Evolutionary conservation across 2,113 vertebrate genomes (phyloP).

Genomic region (Zosterops lateralis): DNA sequence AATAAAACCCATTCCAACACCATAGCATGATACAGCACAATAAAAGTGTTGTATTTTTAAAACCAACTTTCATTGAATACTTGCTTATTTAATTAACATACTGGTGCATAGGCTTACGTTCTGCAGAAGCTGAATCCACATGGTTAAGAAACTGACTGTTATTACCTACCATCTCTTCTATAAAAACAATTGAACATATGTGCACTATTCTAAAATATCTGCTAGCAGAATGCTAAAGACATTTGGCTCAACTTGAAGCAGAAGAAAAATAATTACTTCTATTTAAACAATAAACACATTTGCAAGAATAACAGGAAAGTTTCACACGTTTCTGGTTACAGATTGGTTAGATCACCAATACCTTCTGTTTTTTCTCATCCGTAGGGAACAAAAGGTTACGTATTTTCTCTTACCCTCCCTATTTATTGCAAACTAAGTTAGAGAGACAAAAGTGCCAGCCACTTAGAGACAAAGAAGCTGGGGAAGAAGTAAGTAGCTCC

Average conservation of each 20-base stretch:
- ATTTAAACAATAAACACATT: constrained; percentile 64
- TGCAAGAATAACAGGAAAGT: constrained; percentile 47
- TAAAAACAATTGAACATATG: constrained; percentile 61
- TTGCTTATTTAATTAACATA: background rate
- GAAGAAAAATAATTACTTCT: constrained; percentile 59
- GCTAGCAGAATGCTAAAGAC: constrained; percentile 34
- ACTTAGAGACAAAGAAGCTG: background rate
- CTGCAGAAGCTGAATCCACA: background rate
- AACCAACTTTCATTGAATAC: background rate
- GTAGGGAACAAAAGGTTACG: background rate
- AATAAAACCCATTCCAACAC: background rate
- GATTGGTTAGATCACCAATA: constrained; percentile 33
- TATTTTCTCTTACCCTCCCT: background rate
- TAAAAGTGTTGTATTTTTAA: background rate
- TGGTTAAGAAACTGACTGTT: background rate
- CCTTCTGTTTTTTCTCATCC: background rate
- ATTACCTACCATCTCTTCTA: constrained; percentile 27
- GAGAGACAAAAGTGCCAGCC: background rate
- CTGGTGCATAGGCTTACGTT: background rate
- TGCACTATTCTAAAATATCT: constrained; percentile 42
- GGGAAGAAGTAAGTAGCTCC: background rate
- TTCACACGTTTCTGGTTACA: constrained; percentile 38
- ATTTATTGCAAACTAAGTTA: background rate
- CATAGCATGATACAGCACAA: background rate
- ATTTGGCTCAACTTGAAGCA: constrained; percentile 48